Conservation (phyloP, 2,888 invertebrate species). For the Tipula vernalis region DNA sequence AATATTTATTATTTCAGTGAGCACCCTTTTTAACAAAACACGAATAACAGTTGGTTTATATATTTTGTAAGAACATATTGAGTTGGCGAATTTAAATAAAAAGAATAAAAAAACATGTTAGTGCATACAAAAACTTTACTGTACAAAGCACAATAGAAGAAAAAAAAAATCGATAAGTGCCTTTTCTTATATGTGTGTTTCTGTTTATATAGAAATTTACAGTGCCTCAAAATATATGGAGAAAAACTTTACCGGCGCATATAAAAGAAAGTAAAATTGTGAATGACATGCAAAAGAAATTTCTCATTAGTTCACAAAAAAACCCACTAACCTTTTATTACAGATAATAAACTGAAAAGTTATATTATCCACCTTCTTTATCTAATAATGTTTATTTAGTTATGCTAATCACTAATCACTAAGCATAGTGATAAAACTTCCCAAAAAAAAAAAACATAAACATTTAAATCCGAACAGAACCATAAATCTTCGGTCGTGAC, state of each 20-base stretch:
- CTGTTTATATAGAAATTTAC: not conserved
- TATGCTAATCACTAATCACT: not conserved
- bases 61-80: not conserved
- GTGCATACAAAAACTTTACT: not conserved
- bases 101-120: not conserved
- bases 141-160: not conserved
- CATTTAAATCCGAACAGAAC: not conserved
- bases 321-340: not conserved
- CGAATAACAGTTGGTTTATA: not conserved
- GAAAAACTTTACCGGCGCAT: not conserved
- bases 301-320: not conserved
- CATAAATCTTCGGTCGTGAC: not conserved
- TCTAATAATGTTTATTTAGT: not conserved
- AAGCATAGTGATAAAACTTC: not conserved
- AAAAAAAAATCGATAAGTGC: not conserved
- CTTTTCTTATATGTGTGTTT: not conserved
- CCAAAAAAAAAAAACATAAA: not conserved
- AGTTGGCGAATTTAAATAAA: not conserved
- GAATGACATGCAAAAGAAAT: not conserved
- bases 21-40: not conserved
- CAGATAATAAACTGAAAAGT: not conserved
- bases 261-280: not conserved
- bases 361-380: not conserved
- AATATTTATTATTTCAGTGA: not conserved
- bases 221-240: not conserved